Percentiles rank a stretch among this genome's conserved stretches.
phyloP scores from a whole-genome alignment of 2,113 vertebrate genomes.

The Vulpes lagopus region DNA sequence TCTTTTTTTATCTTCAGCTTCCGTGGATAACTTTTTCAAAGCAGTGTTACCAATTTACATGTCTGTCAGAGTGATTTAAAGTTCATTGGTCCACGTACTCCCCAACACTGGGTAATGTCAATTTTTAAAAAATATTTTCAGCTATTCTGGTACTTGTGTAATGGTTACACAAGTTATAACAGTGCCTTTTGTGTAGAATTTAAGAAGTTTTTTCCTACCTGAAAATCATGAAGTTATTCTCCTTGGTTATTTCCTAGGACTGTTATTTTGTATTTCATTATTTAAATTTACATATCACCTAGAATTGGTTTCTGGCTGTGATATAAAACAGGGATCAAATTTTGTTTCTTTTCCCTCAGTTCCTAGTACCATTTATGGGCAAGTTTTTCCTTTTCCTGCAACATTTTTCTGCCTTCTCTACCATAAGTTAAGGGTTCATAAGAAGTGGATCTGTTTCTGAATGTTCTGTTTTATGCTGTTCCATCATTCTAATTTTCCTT shows the following conservation, averaged over 20 bases:
- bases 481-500: background rate
- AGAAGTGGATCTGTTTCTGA: background rate
- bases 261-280: constrained; percentile 1
- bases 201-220: background rate
- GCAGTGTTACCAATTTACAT: background rate
- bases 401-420: background rate
- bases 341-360: background rate
- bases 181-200: background rate
- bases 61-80: background rate
- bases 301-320: background rate
- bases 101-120: background rate
- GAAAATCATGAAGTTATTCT: background rate
- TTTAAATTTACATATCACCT: background rate
- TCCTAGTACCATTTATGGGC: background rate
- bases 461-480: background rate
- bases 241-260: background rate
- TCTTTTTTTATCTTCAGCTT: background rate
- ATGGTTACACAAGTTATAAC: background rate
- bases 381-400: background rate
- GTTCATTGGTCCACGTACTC: background rate
- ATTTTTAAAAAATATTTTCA: background rate
- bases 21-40: background rate
- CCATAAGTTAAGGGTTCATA: background rate
- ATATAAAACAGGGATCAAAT: background rate
- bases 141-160: background rate